Evolutionary conservation across 1,140 invertebrate genomes (phyloP).

Genomic region (Caerostris extrusa): DNA sequence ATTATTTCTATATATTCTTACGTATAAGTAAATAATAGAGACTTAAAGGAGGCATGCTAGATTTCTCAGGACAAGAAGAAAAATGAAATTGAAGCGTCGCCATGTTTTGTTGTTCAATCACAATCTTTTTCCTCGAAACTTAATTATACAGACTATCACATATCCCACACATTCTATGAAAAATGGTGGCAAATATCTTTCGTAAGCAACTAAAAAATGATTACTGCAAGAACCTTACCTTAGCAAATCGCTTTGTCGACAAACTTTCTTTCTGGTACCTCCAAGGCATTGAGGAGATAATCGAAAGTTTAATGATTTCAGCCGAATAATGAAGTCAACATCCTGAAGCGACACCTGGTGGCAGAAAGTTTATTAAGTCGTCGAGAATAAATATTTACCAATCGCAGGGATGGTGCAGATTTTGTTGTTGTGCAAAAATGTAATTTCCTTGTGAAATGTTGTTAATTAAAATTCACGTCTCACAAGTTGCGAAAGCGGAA

Average conservation of each 20-base stretch:
- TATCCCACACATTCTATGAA: not conserved
- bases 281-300: not conserved
- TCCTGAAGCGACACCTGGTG: constrained; percentile 7
- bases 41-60: no score
- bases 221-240: not conserved
- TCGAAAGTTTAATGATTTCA: constrained; percentile 36
- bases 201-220: constrained; percentile 32
- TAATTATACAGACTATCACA: constrained; percentile 13
- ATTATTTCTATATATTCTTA: no score
- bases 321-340: constrained; percentile 7
- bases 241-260: not conserved
- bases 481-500: not conserved
- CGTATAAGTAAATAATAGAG: no score
- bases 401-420: not conserved
- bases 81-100: not conserved
- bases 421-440: not conserved
- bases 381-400: not conserved
- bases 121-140: not conserved
- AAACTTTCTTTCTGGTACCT: not conserved
- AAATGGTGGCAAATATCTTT: not conserved
- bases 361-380: not conserved
- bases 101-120: constrained; percentile 14
- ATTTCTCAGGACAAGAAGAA: no score
- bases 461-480: not conserved
- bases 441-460: not conserved